Conservation (phyloP, 2,113 vertebrate genomes). For the Micronycteris hirsuta region DNA sequence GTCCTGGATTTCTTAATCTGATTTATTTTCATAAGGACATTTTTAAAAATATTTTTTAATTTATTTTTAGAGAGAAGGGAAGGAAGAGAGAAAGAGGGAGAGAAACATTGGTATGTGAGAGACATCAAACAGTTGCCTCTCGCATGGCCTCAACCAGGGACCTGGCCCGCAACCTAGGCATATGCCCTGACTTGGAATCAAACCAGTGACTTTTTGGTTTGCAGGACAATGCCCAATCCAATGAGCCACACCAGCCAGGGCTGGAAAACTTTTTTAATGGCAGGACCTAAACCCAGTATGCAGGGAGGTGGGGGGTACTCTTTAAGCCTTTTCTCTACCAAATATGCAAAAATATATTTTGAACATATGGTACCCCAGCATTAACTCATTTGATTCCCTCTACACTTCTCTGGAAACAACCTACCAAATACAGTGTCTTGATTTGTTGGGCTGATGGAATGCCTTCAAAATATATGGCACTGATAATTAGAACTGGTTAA, state of each 20-base stretch:
- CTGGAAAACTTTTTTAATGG: background rate
- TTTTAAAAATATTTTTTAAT: too few relatives aligned
- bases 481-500: background rate
- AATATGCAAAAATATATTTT: background rate
- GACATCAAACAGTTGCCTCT: too few relatives aligned
- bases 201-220: too few relatives aligned
- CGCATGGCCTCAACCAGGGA: too few relatives aligned
- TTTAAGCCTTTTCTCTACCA: background rate
- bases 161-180: too few relatives aligned
- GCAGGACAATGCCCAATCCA: too few relatives aligned
- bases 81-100: too few relatives aligned
- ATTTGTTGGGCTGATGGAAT: background rate
- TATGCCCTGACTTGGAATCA: too few relatives aligned
- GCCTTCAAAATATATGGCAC: background rate
- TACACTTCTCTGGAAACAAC: background rate
- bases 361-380: background rate
- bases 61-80: too few relatives aligned
- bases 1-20: background rate
- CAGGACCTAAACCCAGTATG: background rate
- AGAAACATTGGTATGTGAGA: too few relatives aligned
- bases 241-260: too few relatives aligned
- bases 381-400: background rate
- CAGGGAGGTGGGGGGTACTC: background rate
- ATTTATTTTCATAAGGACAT: background rate
- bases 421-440: background rate